phyloP scores from a whole-genome alignment of 1,140 invertebrate genomes.

The Formica selysi region DNA sequence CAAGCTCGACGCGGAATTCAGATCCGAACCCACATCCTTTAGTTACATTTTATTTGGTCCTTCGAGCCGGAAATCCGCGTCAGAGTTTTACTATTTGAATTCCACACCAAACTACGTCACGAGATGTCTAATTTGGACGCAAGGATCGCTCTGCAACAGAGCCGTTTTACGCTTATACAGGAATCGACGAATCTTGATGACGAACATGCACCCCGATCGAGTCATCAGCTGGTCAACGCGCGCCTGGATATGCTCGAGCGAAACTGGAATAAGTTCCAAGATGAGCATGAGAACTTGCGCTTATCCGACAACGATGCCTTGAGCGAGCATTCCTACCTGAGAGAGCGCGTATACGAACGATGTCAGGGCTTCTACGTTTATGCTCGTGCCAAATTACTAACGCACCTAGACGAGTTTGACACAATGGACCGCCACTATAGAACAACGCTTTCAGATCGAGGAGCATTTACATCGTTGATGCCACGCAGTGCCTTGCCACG shows the following conservation, averaged over 20 bases:
- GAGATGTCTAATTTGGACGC: background rate
- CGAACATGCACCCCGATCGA: rapidly evolving
- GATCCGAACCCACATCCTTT: no score
- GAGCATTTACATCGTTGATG: background rate
- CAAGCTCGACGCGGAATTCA: no score
- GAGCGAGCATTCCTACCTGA: background rate
- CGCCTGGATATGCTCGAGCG: background rate
- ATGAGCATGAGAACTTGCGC: background rate
- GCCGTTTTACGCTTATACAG: background rate
- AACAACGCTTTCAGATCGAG: background rate
- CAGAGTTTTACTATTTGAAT: no score
- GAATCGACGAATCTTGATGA: background rate
- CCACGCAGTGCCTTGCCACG: background rate
- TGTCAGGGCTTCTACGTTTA: background rate
- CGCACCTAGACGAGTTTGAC: background rate
- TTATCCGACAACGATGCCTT: background rate
- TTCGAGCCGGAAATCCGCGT: no score
- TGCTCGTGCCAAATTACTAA: background rate
- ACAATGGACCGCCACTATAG: background rate
- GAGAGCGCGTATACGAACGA: background rate
- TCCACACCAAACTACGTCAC: no score
- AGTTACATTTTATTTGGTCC: no score
- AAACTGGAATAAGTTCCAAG: background rate
- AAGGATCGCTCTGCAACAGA: background rate
- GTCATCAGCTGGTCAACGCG: background rate